A percentile compares a stretch with the other conserved stretches of the same genome.
Evolutionary conservation across 2,797 vertebrate genomes (phyloP).

Genomic region (Pantherophis vulpinus): DNA sequence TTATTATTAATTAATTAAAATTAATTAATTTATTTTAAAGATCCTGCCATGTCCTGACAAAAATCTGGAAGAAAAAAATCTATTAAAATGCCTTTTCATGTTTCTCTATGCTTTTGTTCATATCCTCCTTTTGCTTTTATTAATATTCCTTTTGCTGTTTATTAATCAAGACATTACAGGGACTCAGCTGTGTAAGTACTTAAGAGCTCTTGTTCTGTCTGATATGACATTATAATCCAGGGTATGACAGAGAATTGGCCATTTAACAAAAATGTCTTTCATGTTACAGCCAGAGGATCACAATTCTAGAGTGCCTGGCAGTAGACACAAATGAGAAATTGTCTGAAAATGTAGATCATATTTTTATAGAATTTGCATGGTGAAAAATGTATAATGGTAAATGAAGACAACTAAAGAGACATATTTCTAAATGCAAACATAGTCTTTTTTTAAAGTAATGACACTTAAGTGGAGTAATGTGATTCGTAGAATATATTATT

Average conservation of each 20-base stretch:
- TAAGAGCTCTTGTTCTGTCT: not conserved
- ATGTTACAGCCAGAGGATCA: slow-evolving; percentile 2
- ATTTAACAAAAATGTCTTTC: slow-evolving; percentile 18
- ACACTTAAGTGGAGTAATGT: not conserved
- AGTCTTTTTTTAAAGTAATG: not conserved
- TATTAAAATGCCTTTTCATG: not conserved
- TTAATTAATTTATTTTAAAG: slow-evolving; percentile 12
- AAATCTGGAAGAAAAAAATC: not conserved
- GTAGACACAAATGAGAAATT: slow-evolving; percentile 14
- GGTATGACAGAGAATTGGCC: slow-evolving; percentile 13
- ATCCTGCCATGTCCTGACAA: not conserved
- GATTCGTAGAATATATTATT: not conserved
- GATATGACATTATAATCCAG: not conserved
- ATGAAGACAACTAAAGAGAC: not conserved
- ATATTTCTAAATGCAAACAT: not conserved
- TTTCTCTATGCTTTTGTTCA: not conserved
- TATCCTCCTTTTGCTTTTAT: slow-evolving; percentile 22
- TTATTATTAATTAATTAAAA: too few species aligned
- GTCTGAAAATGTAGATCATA: not conserved
- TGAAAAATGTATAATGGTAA: not conserved
- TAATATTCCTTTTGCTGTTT: slow-evolving; percentile 17
- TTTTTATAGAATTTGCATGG: slow-evolving; percentile 26
- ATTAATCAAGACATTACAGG: slow-evolving; percentile 7
- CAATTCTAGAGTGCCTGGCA: slow-evolving; percentile 13
- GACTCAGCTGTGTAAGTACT: not conserved